Evolutionary conservation across 2,113 vertebrate genomes (phyloP).

Genomic region (Tupaia chinensis): DNA sequence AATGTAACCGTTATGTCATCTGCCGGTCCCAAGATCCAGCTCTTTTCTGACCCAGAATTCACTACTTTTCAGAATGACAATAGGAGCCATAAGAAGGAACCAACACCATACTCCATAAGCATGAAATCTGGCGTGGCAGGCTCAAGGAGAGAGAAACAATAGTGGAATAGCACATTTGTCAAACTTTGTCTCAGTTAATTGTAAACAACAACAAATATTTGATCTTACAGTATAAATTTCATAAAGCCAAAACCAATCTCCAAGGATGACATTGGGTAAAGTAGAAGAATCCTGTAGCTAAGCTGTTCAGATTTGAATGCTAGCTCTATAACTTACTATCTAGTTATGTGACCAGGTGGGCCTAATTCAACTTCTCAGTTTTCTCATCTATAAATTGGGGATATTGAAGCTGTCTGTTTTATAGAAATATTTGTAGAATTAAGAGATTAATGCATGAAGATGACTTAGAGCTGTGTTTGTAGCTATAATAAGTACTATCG

Average conservation of each 20-base stretch:
- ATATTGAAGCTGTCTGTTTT: not conserved
- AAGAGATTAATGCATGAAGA: not conserved
- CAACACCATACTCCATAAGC: not conserved
- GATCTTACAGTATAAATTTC: not conserved
- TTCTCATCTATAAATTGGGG: not conserved
- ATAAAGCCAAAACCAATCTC: not conserved
- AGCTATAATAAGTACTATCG: not conserved
- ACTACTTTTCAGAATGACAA: not conserved
- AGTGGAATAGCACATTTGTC: not conserved
- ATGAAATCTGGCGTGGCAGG: not conserved
- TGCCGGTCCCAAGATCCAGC: not conserved
- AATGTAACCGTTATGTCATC: no score
- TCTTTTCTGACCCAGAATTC: not conserved
- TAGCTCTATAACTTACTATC: not conserved
- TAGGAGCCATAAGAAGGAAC: not conserved
- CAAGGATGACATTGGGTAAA: not conserved
- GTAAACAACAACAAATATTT: not conserved
- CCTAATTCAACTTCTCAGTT: not conserved
- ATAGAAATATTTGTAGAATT: not conserved
- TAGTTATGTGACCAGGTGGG: not conserved
- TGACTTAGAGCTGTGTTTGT: not conserved
- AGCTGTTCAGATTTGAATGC: not conserved
- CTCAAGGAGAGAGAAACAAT: not conserved
- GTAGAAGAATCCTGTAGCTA: not conserved
- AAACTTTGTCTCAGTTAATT: not conserved